Percentiles rank a stretch among this genome's conserved stretches.
phyloP scores from a whole-genome alignment of 1,140 invertebrate species.

The Chironomus striatipennis region DNA sequence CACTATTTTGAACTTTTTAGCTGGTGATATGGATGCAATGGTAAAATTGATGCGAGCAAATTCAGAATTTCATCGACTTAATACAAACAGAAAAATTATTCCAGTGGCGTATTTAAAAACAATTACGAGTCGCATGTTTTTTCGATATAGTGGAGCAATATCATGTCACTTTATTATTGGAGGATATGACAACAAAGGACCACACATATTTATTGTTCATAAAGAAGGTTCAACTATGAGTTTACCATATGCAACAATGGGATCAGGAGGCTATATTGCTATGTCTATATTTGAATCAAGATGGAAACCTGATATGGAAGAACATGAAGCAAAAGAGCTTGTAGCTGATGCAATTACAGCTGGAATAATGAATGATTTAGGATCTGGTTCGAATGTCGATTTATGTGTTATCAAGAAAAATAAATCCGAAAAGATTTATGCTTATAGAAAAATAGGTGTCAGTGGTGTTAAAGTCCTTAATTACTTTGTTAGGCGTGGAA shows the following conservation, averaged over 20 bases:
- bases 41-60: neutral
- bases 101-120: neutral
- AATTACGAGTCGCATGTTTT: neutral
- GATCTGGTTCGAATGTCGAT: neutral
- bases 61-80: neutral
- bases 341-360: neutral
- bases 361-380: neutral
- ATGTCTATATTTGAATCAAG: neutral
- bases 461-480: neutral
- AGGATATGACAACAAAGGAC: neutral
- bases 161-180: neutral
- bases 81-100: neutral
- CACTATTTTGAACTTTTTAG: no score
- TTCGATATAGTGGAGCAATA: neutral
- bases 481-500: neutral
- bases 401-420: neutral
- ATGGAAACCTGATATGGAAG: neutral
- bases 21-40: neutral
- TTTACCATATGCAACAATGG: neutral
- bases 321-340: neutral
- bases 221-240: neutral
- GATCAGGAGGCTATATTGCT: neutral
- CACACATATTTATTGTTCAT: neutral
- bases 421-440: neutral
- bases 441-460: neutral